Conservation (phyloP, 2,888 invertebrate genomes). For the Branchipolynoe longqiensis region DNA sequence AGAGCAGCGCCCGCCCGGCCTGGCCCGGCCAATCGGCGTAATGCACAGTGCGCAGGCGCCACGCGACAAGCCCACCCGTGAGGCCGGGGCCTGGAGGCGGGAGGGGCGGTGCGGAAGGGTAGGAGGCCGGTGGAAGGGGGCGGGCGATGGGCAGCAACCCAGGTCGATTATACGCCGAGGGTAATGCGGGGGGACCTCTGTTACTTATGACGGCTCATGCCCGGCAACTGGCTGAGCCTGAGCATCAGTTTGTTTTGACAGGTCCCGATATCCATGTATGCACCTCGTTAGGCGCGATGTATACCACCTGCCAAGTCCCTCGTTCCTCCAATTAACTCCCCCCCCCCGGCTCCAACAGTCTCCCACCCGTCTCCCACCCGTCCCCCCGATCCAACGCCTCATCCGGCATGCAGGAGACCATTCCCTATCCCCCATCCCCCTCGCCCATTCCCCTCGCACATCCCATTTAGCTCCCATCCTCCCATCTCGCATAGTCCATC, state of each 20-base stretch:
- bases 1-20: background rate
- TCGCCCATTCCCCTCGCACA: too few relatives aligned
- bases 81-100: background rate
- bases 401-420: too few relatives aligned
- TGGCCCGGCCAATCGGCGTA: constrained; percentile 21
- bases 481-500: background rate
- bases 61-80: too few relatives aligned
- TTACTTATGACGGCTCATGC: constrained; percentile 42
- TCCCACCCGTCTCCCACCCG: too few relatives aligned
- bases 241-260: background rate
- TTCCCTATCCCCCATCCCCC: too few relatives aligned
- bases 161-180: constrained; percentile 28
- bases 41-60: background rate
- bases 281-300: constrained; percentile 1
- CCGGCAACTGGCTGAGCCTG: background rate
- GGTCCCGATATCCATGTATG: background rate
- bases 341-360: too few relatives aligned
- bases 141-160: background rate
- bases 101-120: background rate
- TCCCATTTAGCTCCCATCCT: background rate
- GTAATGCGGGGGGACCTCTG: background rate
- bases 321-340: too few relatives aligned
- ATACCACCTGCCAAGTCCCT: background rate
- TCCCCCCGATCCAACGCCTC: too few relatives aligned
- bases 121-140: too few relatives aligned